Conservation (phyloP, 1,140 invertebrate genomes). For the Trachymyrmex cornetzi region DNA sequence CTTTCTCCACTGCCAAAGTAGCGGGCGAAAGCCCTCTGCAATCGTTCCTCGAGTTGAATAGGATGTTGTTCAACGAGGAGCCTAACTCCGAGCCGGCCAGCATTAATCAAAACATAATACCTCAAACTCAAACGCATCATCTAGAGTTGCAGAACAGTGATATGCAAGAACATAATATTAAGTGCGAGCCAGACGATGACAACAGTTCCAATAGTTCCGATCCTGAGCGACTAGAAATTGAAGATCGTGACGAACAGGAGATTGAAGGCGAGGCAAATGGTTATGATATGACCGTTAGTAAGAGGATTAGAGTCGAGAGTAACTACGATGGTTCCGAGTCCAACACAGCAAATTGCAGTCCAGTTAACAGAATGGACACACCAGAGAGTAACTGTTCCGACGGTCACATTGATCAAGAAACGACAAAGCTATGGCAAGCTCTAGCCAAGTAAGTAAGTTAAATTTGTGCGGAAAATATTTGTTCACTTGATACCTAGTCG, state of each 20-base stretch:
- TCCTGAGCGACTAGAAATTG: constrained; percentile 88
- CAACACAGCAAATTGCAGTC: constrained; percentile 81
- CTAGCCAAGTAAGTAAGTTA: constrained; percentile 85
- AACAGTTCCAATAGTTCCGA: constrained; percentile 87
- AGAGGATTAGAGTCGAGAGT: constrained; percentile 77
- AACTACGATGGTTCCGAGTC: constrained; percentile 79
- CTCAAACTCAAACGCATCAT: constrained; percentile 84
- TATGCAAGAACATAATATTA: constrained; percentile 77
- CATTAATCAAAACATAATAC: constrained; percentile 85
- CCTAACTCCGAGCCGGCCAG: constrained; percentile 83
- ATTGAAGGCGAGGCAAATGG: constrained; percentile 84
- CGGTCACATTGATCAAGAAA: constrained; percentile 88
- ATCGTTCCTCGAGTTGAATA: constrained; percentile 84
- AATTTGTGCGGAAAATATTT: constrained; percentile 21
- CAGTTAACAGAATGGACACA: constrained; percentile 86
- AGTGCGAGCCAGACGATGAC: constrained; percentile 84
- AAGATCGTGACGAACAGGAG: constrained; percentile 83
- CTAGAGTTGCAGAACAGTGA: constrained; percentile 79
- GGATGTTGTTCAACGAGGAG: constrained; percentile 84
- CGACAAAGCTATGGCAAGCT: constrained; percentile 88
- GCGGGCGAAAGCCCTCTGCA: constrained; percentile 82
- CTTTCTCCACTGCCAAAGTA: constrained; percentile 85
- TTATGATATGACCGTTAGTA: constrained; percentile 84
- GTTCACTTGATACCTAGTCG: background rate
- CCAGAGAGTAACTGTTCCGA: constrained; percentile 88